A percentile compares a stretch with the other conserved stretches of the same genome.
phyloP scores from a whole-genome alignment of 2,113 vertebrate species.

The Phalacrocorax brasilianus region DNA sequence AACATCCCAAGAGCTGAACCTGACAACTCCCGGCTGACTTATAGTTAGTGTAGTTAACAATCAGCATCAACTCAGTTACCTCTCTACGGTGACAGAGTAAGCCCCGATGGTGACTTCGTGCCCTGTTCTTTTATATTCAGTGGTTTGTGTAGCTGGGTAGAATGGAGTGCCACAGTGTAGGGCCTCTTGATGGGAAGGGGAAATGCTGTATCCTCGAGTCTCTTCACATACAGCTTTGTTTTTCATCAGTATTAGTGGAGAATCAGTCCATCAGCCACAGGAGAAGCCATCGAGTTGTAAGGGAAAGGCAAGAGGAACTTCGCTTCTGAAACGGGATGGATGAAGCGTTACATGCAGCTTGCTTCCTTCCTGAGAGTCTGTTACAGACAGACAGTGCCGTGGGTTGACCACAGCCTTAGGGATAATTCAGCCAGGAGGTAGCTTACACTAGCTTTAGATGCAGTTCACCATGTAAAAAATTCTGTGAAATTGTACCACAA shows the following conservation, averaged over 20 bases:
- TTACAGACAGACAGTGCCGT: not conserved
- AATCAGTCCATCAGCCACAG: not conserved
- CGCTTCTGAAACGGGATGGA: not conserved
- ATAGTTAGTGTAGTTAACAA: not conserved
- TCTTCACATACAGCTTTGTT: not conserved
- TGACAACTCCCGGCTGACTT: not conserved
- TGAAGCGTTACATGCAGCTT: accelerated
- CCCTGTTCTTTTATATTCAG: not conserved
- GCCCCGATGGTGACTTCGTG: not conserved
- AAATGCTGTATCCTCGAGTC: not conserved
- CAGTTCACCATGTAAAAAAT: not conserved
- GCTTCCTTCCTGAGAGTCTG: not conserved
- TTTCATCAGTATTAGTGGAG: not conserved
- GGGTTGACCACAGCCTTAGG: not conserved
- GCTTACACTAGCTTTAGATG: accelerated
- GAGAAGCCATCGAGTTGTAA: not conserved
- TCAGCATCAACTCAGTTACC: not conserved
- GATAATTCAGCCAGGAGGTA: not conserved
- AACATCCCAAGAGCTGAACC: too few species aligned
- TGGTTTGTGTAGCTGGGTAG: not conserved
- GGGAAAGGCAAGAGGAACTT: not conserved
- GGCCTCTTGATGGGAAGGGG: accelerated
- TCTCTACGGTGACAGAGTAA: not conserved
- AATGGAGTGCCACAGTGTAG: accelerated
- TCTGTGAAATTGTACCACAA: accelerated